phyloP scores from a whole-genome alignment of 1,140 invertebrate species.

The Drosophila insularis region DNA sequence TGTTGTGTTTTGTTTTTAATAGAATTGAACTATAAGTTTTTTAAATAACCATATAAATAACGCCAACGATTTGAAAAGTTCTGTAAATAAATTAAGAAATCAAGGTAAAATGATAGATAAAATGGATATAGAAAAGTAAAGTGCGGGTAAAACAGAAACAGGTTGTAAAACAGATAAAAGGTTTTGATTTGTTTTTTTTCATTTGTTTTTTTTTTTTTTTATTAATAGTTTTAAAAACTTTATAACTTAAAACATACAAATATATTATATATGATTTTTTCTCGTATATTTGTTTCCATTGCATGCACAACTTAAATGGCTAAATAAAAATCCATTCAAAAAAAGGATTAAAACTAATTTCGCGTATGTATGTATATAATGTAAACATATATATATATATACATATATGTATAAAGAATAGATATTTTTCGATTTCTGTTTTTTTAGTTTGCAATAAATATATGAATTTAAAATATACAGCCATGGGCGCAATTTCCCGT shows the following conservation, averaged over 20 bases:
- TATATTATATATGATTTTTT: constrained; percentile 38
- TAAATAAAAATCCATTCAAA: constrained; percentile 45
- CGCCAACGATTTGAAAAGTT: constrained; percentile 82
- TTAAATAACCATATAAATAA: constrained; percentile 77
- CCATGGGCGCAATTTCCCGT: constrained; percentile 1
- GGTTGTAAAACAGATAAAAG: not conserved
- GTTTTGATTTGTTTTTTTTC: not conserved
- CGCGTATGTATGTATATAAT: constrained; percentile 9
- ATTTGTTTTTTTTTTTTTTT: constrained; percentile 54
- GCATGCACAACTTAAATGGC: constrained; percentile 52
- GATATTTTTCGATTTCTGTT: not conserved
- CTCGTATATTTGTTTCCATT: constrained; percentile 40
- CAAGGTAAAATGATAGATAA: constrained; percentile 4
- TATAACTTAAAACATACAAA: constrained; percentile 48
- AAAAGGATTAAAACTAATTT: constrained; percentile 48
- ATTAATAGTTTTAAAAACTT: constrained; percentile 46
- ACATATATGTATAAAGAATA: constrained; percentile 4
- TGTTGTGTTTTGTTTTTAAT: not conserved
- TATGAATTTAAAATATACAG: not conserved
- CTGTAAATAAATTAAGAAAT: constrained; percentile 67
- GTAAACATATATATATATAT: not conserved
- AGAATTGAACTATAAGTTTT: constrained; percentile 60
- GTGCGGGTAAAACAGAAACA: constrained; percentile 29
- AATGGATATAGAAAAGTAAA: constrained; percentile 20
- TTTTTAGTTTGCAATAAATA: constrained; percentile 8